Evolutionary conservation across 2,888 invertebrate species (phyloP).

Genomic region (Nemotelus nigrinus): DNA sequence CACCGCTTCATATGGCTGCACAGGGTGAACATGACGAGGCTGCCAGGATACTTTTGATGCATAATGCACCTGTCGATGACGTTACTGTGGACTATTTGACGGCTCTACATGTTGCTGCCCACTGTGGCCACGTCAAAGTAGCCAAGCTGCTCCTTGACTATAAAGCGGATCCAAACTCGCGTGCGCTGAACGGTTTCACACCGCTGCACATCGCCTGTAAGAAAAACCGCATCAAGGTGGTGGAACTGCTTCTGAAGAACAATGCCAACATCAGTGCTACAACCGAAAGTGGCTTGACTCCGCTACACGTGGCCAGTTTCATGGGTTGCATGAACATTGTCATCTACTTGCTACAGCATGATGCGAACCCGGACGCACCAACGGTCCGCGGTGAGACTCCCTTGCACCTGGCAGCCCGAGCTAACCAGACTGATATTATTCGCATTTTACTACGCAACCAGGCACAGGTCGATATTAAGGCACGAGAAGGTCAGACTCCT

Average conservation of each 20-base stretch:
- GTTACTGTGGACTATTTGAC: slow-evolving; percentile 98
- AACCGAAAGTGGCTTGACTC: slow-evolving; percentile 88
- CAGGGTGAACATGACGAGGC: slow-evolving; percentile 99
- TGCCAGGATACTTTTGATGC: slow-evolving; percentile 88
- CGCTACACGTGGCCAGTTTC: slow-evolving; percentile 97
- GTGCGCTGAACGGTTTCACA: slow-evolving; percentile 97
- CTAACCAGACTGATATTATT: slow-evolving; percentile 98
- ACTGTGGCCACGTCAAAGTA: slow-evolving; percentile 92
- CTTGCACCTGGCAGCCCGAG: slow-evolving; percentile 93
- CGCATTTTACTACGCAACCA: slow-evolving; percentile 93
- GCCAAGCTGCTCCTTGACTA: slow-evolving; percentile 91
- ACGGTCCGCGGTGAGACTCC: slow-evolving; percentile 98
- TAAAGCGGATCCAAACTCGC: slow-evolving; percentile 96
- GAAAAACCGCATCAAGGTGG: slow-evolving; percentile 96
- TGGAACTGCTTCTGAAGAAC: slow-evolving; percentile 93
- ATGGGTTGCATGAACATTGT: slow-evolving; percentile 99
- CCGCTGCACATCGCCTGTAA: slow-evolving; percentile 98
- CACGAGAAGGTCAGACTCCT: slow-evolving; percentile 93
- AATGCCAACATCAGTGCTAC: slow-evolving; percentile 84
- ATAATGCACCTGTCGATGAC: slow-evolving; percentile 98
- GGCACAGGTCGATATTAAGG: slow-evolving; percentile 79
- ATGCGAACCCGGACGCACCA: slow-evolving; percentile 92
- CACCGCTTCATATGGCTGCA: slow-evolving; percentile 98
- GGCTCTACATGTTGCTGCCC: slow-evolving; percentile 95
- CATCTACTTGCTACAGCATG: slow-evolving; percentile 91